Percentiles rank a stretch among this genome's conserved stretches.
phyloP scores from a whole-genome alignment of 2,888 invertebrate genomes.

The Cyclophora albipunctata region DNA sequence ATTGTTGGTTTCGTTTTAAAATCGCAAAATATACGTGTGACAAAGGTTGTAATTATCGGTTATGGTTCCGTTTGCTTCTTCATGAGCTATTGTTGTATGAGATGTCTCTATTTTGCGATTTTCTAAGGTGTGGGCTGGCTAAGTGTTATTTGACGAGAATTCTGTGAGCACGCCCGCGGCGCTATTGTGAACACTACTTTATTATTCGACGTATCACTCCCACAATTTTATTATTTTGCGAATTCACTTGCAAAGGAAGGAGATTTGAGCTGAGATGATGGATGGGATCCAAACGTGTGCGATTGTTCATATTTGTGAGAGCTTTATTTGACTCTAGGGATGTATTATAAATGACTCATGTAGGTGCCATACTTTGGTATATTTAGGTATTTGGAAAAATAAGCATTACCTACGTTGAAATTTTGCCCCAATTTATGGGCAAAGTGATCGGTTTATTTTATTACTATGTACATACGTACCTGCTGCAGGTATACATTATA shows the following conservation, averaged over 20 bases:
- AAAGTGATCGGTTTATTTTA: no score
- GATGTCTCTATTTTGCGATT: constrained; percentile 74
- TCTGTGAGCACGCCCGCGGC: constrained; percentile 67
- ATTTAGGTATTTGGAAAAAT: no score
- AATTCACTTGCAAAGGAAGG: constrained; percentile 54
- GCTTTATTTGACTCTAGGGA: constrained; percentile 45
- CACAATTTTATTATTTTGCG: constrained; percentile 63
- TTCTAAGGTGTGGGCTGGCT: constrained; percentile 73
- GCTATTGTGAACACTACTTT: constrained; percentile 49
- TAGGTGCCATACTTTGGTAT: no score
- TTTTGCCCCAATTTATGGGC: no score
- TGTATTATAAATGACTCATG: constrained; percentile 8
- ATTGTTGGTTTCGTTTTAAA: constrained; percentile 51
- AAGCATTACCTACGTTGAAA: no score
- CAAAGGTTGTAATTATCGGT: constrained; percentile 72
- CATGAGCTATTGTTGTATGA: constrained; percentile 49
- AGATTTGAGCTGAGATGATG: constrained; percentile 49
- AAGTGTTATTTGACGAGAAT: constrained; percentile 73
- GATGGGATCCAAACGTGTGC: constrained; percentile 55
- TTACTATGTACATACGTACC: no score
- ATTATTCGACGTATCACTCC: constrained; percentile 65
- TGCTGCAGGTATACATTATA: no score
- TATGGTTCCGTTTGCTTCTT: constrained; percentile 58
- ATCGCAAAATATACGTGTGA: constrained; percentile 48
- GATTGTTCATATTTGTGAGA: constrained; percentile 38